Percentiles rank a stretch among this genome's conserved stretches.
Evolutionary conservation across 2,113 vertebrate species (phyloP).

Genomic region (Eolophus roseicapilla): DNA sequence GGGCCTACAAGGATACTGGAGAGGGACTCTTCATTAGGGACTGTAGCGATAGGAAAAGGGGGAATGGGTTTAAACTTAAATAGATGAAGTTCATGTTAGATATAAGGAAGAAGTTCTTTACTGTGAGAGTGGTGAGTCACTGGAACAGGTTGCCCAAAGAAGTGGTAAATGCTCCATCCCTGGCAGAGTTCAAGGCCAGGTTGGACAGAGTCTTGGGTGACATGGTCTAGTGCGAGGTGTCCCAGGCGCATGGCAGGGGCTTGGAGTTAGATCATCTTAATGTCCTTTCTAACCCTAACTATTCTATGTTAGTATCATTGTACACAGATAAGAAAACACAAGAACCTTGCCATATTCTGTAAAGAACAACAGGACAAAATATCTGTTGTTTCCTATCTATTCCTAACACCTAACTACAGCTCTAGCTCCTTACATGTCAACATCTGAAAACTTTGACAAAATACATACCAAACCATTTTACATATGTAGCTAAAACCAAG

Average conservation of each 20-base stretch:
- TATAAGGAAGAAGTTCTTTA: no score
- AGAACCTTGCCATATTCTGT: not conserved
- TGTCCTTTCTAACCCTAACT: not conserved
- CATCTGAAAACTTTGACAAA: not conserved
- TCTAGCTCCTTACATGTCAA: not conserved
- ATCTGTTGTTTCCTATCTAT: not conserved
- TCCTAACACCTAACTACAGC: not conserved
- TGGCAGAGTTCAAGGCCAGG: not conserved
- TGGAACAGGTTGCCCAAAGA: no score
- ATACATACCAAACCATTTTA: not conserved
- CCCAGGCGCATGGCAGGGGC: not conserved
- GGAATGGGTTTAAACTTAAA: not conserved
- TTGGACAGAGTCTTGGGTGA: not conserved
- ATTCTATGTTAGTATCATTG: not conserved
- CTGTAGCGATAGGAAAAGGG: not conserved
- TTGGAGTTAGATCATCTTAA: not conserved
- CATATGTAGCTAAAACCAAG: not conserved
- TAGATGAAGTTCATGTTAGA: not conserved
- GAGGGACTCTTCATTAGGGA: not conserved
- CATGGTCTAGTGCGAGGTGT: not conserved
- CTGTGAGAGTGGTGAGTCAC: no score
- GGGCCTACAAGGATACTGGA: not conserved
- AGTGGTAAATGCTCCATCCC: not conserved
- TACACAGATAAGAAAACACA: not conserved
- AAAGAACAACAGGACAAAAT: not conserved